Base-by-base conservation (phyloP, 2,113 vertebrate species). In the Donacobius atricapilla region DNA sequence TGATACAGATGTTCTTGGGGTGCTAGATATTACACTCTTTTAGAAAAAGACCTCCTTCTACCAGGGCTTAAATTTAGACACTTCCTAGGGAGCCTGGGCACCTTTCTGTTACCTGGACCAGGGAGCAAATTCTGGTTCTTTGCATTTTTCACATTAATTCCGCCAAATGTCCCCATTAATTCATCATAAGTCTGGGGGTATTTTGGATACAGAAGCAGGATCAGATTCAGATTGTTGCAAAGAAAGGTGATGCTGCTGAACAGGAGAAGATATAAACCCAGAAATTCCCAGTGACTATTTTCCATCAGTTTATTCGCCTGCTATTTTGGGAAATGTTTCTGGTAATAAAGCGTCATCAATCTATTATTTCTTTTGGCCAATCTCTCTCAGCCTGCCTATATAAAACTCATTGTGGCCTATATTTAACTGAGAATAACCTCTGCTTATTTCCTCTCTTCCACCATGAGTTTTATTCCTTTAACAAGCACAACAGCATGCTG, bases 401-500 rank as follows among this genome's bases (percentile, higher is more conserved):
- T 39, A 92, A 96, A 83, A 86, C 75, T 71, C 63, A 25, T 6
- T 35, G 77, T 83, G 86, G 92, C 89, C 68, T 96, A 45, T 92
- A 93, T 96, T 98, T 97, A 97, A 84, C 77, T 54, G 84, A 81
- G 89, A 97, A 93, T 93, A 97, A 96, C 95, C 93, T 97, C 91
- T 93, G 94, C 97, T 97, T 93, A 93, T 96, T 97, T 96, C 83
- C 95, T 93, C 42, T 95, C 87, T 94, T 91, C 91, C 94, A 92
- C 93, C 88, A 60, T 70, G 94, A 96, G 95, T 97, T 97, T 97
- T 97, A 97, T 94, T 96, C 98, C 98, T 98, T 98, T 98, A 99
- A 99, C 98, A 98, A 98, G 98, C 98, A 97, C 97, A 98, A 97
- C 97, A 98, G 97, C 97, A 97, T 91, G 95, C 97, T 95, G 95